Percentiles rank a stretch among this genome's conserved stretches.
These are phyloP conservation scores for Erpornis zantholeuca DNA, from an alignment of 2,113 vertebrate species.

Conservation along the genomic window DNA sequence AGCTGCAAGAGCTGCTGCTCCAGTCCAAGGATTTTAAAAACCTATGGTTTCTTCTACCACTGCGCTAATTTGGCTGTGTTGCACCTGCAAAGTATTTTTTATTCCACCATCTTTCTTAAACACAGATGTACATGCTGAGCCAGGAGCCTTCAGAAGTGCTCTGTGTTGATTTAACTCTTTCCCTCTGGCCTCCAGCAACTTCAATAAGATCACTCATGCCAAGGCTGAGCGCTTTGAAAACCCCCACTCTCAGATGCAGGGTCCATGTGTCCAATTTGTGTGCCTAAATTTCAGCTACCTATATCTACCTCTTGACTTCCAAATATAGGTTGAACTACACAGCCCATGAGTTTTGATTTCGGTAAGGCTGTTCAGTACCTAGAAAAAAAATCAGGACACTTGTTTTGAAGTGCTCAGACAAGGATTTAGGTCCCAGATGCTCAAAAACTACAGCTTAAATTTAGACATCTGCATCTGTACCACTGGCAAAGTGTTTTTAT, in stretches of 20 bases:
- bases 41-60: not conserved
- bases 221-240: not conserved
- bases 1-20: conserved; percentile 10
- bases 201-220: not conserved
- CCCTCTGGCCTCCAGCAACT: not conserved
- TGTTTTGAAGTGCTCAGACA: conserved; percentile 10
- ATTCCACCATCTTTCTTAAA: conserved; percentile 44
- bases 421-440: conserved; percentile 22
- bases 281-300: not conserved
- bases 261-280: not conserved
- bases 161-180: conserved; percentile 50
- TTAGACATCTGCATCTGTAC: conserved; percentile 47
- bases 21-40: not conserved
- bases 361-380: not conserved
- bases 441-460: conserved; percentile 44
- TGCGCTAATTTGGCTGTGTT: not conserved
- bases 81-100: conserved; percentile 57
- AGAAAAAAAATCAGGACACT: conserved; percentile 12
- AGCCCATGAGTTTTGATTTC: not conserved
- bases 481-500: conserved; percentile 42
- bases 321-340: not conserved
- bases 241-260: not conserved
- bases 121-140: conserved; percentile 57
- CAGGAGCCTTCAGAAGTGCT: conserved; percentile 33
- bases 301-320: not conserved